Percentiles rank a stretch among this genome's conserved stretches.
Conservation (phyloP, 2,888 invertebrate genomes). For the Polietes domitor region DNA sequence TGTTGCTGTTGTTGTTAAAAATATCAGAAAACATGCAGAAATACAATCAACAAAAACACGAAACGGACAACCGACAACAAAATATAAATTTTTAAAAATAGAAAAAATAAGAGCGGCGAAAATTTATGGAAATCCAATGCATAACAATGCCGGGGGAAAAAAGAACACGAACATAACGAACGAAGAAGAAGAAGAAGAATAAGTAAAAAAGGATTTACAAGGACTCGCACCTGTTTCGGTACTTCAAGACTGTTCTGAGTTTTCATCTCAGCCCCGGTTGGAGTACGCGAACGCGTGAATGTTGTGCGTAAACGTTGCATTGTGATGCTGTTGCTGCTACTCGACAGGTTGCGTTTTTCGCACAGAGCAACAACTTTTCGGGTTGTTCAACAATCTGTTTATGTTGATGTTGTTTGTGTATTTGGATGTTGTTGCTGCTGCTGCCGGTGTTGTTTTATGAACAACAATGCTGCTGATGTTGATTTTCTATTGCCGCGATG, state of each 20-base stretch:
- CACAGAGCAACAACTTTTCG: no score
- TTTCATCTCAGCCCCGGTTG: slow-evolving; percentile 95
- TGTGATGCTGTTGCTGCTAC: slow-evolving; percentile 45
- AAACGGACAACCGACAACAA: neutral
- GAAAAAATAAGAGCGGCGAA: neutral
- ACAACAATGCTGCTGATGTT: no score
- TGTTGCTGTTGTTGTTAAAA: neutral
- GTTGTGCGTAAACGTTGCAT: slow-evolving; percentile 88
- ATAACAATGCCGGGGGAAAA: neutral
- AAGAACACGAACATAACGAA: neutral
- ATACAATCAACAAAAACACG: neutral
- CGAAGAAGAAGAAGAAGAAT: slow-evolving; percentile 22
- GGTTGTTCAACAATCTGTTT: neutral
- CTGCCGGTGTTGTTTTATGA: no score
- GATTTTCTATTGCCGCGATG: no score
- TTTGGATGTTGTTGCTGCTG: slow-evolving; percentile 12
- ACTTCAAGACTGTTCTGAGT: slow-evolving; percentile 95
- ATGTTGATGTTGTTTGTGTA: no score
- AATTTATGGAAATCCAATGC: slow-evolving; percentile 25
- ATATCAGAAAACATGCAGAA: slow-evolving; percentile 2
- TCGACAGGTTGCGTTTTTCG: no score
- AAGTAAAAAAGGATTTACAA: slow-evolving; percentile 26
- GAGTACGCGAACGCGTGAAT: slow-evolving; percentile 93
- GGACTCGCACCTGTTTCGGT: slow-evolving; percentile 86
- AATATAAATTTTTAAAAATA: neutral